Evolutionary conservation across 2,797 vertebrate species (phyloP), one percentile per base, ranked within the genome.

Genomic region (Alfaro cultratus): DNA sequence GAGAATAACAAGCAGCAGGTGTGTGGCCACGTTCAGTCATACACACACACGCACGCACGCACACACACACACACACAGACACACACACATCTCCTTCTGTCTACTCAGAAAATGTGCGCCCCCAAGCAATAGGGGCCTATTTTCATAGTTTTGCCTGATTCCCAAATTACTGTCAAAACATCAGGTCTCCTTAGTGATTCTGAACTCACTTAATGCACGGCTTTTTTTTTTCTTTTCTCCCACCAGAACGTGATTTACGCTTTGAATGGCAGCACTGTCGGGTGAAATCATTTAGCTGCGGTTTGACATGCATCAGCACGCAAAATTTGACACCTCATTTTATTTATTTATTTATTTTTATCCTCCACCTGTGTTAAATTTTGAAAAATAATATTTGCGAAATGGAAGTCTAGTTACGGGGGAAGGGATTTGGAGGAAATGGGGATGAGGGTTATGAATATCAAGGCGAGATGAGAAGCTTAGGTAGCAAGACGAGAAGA

Each of bases 81-180:
- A 62, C 31, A 62, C 55, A 67, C 45, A 78, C 34, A 36, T 34
- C 53, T 76, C 13, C 70, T 21, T 84, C 76, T 62, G 71, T 79
- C 72, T 78, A 21, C 75, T 67, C 26, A 62, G 31, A 80, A 92
- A 89, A 76, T 87, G 91, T 88, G 86, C 74, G 39, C 83, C 92
- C 82, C 83, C 75, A 83, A 91, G 83, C 79, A 72, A 67, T 80
- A 10, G 80, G 55, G 75, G 78, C 79, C 76, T 29, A 47, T 89
- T 91, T 93, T 87, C 85, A 85, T 87, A 88, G 81, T 80, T 91
- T 82, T 67, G 60, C 87, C 86, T 84, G 88, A 92, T 91, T 92
- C 83, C 91, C 79, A 90, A 92, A 93, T 93, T 89, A 91, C 91
- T 91, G 86, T 92, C 86, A 92, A 94, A 93, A 92, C 90, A 94